Percentiles rank a stretch among this genome's conserved stretches.
Conservation (phyloP, 2,113 vertebrate species). For the Seriola rivoliana region DNA sequence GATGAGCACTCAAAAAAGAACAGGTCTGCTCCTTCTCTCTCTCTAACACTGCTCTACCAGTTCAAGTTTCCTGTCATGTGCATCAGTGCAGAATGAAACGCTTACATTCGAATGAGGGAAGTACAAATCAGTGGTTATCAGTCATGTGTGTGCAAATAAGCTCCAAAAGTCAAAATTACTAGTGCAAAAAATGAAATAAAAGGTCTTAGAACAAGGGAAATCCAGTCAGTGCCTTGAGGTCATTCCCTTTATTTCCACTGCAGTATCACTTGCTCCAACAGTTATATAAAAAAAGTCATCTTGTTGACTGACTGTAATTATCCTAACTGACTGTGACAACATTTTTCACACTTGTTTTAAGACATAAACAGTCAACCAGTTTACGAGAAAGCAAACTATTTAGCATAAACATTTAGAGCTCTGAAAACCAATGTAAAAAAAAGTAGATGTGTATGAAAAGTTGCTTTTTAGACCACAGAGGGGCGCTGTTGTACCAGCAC, state of each 20-base stretch:
- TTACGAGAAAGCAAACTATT: background rate
- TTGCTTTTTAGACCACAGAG: constrained; percentile 50
- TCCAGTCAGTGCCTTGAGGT: background rate
- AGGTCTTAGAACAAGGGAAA: background rate
- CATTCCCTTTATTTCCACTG: background rate
- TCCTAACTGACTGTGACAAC: background rate
- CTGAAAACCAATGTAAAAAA: background rate
- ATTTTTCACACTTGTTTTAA: background rate
- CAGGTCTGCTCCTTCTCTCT: constrained; percentile 83
- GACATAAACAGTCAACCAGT: background rate
- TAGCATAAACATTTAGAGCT: background rate
- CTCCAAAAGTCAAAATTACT: background rate
- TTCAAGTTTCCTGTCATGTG: constrained; percentile 4
- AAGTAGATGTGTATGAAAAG: background rate
- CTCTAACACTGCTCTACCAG: background rate
- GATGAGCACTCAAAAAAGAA: constrained; percentile 97
- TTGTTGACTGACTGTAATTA: background rate
- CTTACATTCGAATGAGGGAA: background rate
- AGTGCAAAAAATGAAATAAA: background rate
- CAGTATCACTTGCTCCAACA: background rate
- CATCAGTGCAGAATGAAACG: constrained; percentile 7
- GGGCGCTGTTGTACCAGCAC: constrained; percentile 72
- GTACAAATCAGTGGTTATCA: constrained; percentile 17
- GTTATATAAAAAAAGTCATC: background rate
- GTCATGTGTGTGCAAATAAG: background rate